Percentiles rank a stretch among this genome's conserved stretches.
Conservation (phyloP, 2,797 vertebrate genomes). For the Myiothlypis coronata region DNA sequence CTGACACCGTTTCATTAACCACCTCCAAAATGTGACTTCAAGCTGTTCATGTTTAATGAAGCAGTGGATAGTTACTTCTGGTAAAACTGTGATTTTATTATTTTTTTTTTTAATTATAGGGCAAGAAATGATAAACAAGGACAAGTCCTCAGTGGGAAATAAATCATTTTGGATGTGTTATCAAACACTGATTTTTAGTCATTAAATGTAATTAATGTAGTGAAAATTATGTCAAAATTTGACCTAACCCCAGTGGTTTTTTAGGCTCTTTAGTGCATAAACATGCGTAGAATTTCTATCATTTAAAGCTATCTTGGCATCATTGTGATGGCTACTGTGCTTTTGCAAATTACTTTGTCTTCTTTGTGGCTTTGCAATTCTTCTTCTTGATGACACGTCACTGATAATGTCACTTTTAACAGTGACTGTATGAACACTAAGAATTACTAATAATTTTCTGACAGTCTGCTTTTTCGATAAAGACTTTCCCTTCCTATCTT, state of each 20-base stretch:
- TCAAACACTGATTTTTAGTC: neutral
- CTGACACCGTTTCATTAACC: neutral
- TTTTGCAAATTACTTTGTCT: slow-evolving; percentile 67
- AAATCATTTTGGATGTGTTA: neutral
- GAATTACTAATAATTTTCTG: slow-evolving; percentile 65
- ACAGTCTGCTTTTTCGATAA: slow-evolving; percentile 17
- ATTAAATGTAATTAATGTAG: neutral
- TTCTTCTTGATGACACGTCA: slow-evolving; percentile 49
- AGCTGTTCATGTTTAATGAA: neutral
- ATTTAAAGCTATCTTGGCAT: slow-evolving; percentile 40
- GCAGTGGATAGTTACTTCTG: neutral
- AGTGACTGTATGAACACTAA: slow-evolving; percentile 36
- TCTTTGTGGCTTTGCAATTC: slow-evolving; percentile 40
- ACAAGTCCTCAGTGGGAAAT: neutral
- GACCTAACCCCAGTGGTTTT: neutral
- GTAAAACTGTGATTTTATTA: neutral
- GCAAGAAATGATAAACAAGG: neutral
- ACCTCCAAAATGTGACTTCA: neutral
- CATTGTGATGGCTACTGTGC: slow-evolving; percentile 41
- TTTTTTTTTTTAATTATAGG: neutral
- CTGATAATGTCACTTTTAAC: slow-evolving; percentile 69
- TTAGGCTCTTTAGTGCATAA: neutral
- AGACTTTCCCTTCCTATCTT: neutral
- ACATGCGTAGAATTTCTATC: slow-evolving; percentile 13
- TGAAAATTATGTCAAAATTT: neutral